Conservation (phyloP, 2,888 invertebrate genomes). For the Choristoneura rosaceana region DNA sequence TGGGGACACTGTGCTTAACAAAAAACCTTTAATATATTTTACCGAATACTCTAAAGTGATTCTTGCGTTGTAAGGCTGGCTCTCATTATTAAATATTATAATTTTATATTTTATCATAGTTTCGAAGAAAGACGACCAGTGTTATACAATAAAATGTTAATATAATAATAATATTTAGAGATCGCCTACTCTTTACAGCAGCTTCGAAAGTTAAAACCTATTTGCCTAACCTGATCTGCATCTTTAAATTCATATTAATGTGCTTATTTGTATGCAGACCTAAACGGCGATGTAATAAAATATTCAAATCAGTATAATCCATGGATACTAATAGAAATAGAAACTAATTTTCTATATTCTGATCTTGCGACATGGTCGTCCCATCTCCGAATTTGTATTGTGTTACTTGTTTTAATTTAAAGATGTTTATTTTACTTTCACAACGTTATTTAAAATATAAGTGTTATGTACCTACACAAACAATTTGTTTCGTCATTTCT, state of each 20-base stretch:
- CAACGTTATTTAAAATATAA: constrained; percentile 83
- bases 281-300: background rate
- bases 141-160: constrained; percentile 13
- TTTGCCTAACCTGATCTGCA: constrained; percentile 7
- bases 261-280: constrained; percentile 5
- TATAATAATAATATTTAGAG: background rate
- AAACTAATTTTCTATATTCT: constrained; percentile 12
- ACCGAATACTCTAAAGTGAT: constrained; percentile 40
- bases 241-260: background rate
- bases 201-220: constrained; percentile 18
- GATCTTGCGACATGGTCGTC: constrained; percentile 44
- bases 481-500: constrained; percentile 52
- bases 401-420: constrained; percentile 83
- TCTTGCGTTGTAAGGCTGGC: constrained; percentile 60
- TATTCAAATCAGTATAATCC: constrained; percentile 6
- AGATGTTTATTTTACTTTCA: constrained; percentile 83
- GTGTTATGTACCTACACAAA: constrained; percentile 77
- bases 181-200: constrained; percentile 23
- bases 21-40: constrained; percentile 23
- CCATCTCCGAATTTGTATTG: constrained; percentile 66
- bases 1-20: constrained; percentile 48
- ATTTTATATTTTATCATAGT: constrained; percentile 38
- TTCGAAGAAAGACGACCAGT: constrained; percentile 37
- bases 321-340: background rate
- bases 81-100: constrained; percentile 58